These are phyloP conservation scores for Megaceryle maxima DNA, from an alignment of 2,113 vertebrate species.

Conservation along the genomic window DNA sequence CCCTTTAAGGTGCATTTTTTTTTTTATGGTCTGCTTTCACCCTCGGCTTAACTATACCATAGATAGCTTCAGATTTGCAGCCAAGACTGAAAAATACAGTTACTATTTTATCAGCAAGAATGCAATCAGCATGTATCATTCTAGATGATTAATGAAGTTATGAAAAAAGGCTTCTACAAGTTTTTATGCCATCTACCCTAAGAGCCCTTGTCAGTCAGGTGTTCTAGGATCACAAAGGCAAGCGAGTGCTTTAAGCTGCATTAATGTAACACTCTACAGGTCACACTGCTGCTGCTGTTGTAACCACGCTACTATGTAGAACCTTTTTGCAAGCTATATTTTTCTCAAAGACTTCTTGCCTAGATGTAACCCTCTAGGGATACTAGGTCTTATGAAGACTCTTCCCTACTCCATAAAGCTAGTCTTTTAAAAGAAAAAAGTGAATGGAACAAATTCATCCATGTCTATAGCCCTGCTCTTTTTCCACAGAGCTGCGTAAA, in stretches of 20 bases:
- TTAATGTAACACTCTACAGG: neutral
- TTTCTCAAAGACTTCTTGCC: neutral
- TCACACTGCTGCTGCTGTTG: neutral
- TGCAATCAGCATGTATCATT: neutral
- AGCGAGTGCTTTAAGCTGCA: neutral
- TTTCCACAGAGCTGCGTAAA: neutral
- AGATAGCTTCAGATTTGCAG: neutral
- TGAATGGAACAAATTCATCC: neutral
- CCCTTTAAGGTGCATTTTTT: neutral
- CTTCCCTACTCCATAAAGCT: neutral
- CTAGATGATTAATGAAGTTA: neutral
- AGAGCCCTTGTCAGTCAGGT: neutral
- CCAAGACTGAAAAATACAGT: neutral
- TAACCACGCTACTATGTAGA: neutral
- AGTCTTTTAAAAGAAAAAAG: neutral
- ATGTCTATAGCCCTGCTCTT: neutral
- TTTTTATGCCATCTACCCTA: neutral
- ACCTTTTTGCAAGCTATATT: neutral
- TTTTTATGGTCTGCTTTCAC: neutral
- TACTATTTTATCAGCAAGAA: neutral
- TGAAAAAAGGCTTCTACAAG: neutral
- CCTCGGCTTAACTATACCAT: neutral
- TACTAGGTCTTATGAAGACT: neutral
- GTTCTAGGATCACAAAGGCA: neutral
- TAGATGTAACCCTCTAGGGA: neutral